Evolutionary conservation across 2,797 vertebrate genomes (phyloP), one percentile per base, ranked within the genome.

Genomic region (Schizopygopsis malacanthus): DNA sequence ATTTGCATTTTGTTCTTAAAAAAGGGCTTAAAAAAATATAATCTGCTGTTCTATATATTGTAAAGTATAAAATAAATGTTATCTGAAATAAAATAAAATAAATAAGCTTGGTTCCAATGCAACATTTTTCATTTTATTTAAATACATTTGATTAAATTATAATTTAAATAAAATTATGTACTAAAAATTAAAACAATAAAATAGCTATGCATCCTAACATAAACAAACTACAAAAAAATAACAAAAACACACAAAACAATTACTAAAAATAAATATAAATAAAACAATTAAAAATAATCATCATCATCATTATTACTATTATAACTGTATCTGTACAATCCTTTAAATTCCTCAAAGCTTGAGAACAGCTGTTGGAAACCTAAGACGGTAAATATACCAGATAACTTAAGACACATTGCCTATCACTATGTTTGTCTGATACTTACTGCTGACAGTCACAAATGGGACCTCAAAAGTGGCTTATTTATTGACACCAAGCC

Each of bases 331-430:
- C 47, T 43, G 52, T 28, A 22, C 85, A 54, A 45, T 47, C 45
- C 16, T 22, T 20, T 39, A 71, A 63, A 59, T 63, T 78, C 8
- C n/a, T 61, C 5, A 33, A 78, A 3, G 52, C 13, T 2, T 20
- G 37, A 37, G 16, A 50, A 84, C 71, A 84, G 84, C 54, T 86
- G 81, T 25, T 75, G 73, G 76, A 85, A 87, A 83, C 22, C 12
- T 73, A 72, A 22, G 39, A 10, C 6, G 25, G 59, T 72, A 83
- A 85, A 87, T 77, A 87, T 73, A 77, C 54, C 4, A 10, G 45
- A 76, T 61, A 37, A 65, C 83, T 45, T 47, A 13, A n/a, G 39
- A 50, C n/a, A n/a, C 72, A 65, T 81, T 79, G 20, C 25, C 56
- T 71, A 41, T 41, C 39, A 41, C 39, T 39, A 22, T 76, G 72